Conservation (phyloP, 2,888 invertebrate species). For the Boloria selene region DNA sequence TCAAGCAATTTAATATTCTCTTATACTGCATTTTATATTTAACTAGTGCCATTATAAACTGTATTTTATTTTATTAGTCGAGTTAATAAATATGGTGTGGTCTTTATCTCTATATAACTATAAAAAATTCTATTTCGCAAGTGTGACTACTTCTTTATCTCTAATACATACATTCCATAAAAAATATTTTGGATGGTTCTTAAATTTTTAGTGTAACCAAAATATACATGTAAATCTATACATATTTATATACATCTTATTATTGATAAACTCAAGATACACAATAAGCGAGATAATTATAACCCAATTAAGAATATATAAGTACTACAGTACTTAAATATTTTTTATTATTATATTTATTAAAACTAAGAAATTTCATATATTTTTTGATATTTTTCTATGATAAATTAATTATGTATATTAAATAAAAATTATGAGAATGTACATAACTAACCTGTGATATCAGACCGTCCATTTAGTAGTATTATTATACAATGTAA, state of each 20-base stretch:
- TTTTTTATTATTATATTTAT: background rate
- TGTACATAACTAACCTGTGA: constrained; percentile 79
- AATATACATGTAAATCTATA: too few relatives aligned
- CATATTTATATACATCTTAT: too few relatives aligned
- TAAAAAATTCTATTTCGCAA: too few relatives aligned
- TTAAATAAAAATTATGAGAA: constrained; percentile 48
- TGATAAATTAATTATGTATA: constrained; percentile 37
- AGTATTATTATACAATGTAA: constrained; percentile 34
- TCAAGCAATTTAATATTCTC: background rate
- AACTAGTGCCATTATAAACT: constrained; percentile 27
- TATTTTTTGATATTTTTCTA: constrained; percentile 5
- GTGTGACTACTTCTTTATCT: too few relatives aligned
- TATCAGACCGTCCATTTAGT: constrained; percentile 70
- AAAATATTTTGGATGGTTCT: too few relatives aligned
- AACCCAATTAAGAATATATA: constrained; percentile 1
- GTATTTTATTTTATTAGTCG: constrained; percentile 2
- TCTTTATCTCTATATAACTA: background rate
- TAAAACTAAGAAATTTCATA: constrained; percentile 3
- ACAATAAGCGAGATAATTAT: background rate
- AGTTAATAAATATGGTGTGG: background rate
- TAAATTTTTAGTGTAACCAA: too few relatives aligned
- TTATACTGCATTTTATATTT: constrained; percentile 4
- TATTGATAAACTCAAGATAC: too few relatives aligned
- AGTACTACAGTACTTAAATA: constrained; percentile 4
- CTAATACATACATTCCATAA: too few relatives aligned